Conservation (phyloP, 2,113 vertebrate genomes). For the Brachirus orientalis region DNA sequence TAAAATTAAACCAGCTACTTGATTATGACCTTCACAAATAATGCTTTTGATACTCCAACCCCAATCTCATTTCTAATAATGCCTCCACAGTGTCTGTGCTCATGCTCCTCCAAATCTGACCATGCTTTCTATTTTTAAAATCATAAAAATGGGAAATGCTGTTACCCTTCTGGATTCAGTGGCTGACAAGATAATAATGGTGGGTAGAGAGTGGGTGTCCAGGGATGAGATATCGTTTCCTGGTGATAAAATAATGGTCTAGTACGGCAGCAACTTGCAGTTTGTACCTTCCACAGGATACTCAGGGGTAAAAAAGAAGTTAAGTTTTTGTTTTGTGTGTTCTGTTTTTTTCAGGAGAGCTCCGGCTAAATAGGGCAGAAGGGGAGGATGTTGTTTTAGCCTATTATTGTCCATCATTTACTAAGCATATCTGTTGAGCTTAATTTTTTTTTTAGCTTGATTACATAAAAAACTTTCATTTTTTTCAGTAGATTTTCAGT, state of each 20-base stretch:
- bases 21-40: constrained; percentile 1
- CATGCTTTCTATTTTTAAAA: constrained; percentile 39
- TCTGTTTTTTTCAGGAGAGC: neutral
- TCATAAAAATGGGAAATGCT: constrained; percentile 22
- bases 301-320: neutral
- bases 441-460: neutral
- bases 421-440: neutral
- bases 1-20: neutral
- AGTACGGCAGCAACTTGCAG: constrained; percentile 29
- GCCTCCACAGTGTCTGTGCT: constrained; percentile 2
- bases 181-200: constrained; percentile 67
- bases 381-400: neutral
- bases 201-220: constrained; percentile 44
- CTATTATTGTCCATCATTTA: neutral
- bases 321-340: neutral
- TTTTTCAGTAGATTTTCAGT: too few species aligned
- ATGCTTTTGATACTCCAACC: too few species aligned
- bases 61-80: constrained; percentile 6
- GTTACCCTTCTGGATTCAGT: constrained; percentile 44
- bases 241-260: constrained; percentile 56
- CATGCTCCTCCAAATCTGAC: constrained; percentile 17
- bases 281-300: constrained; percentile 24
- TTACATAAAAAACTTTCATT: neutral
- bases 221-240: constrained; percentile 52
- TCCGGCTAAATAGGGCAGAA: neutral